A percentile compares a stretch with the other conserved stretches of the same genome.
phyloP scores from a whole-genome alignment of 2,888 invertebrate species.

The Spisula subtruncata region DNA sequence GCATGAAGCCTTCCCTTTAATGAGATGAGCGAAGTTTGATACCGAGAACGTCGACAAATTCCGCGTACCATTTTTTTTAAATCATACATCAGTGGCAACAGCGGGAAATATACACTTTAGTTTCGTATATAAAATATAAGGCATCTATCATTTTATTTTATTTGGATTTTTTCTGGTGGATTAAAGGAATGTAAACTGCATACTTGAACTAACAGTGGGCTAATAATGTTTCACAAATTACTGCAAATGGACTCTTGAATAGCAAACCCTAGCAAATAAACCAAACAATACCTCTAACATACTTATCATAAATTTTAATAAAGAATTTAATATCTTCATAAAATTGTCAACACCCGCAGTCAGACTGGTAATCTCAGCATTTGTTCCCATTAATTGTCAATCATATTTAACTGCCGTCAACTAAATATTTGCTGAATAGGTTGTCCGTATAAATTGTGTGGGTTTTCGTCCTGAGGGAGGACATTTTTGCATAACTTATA shows the following conservation, averaged over 20 bases:
- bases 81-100: too few species aligned
- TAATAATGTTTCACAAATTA: neutral
- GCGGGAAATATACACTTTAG: too few species aligned
- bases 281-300: neutral
- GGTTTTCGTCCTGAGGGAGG: too few species aligned
- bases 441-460: too few species aligned
- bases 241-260: neutral
- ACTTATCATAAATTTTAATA: slow-evolving; percentile 6
- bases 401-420: neutral
- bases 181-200: neutral
- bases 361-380: neutral
- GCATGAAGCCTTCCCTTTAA: too few species aligned
- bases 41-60: too few species aligned
- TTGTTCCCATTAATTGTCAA: slow-evolving; percentile 5
- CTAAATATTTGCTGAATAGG: neutral
- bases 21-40: too few species aligned
- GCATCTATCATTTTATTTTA: neutral
- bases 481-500: too few species aligned
- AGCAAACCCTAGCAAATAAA: neutral
- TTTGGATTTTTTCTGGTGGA: neutral
- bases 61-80: too few species aligned
- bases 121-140: neutral
- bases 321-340: slow-evolving; percentile 23
- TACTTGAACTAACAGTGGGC: neutral
- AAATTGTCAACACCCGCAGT: neutral